A percentile compares a stretch with the other conserved stretches of the same genome.
Evolutionary conservation across 2,113 vertebrate genomes (phyloP).

Genomic region (Seriola quinqueradiata): DNA sequence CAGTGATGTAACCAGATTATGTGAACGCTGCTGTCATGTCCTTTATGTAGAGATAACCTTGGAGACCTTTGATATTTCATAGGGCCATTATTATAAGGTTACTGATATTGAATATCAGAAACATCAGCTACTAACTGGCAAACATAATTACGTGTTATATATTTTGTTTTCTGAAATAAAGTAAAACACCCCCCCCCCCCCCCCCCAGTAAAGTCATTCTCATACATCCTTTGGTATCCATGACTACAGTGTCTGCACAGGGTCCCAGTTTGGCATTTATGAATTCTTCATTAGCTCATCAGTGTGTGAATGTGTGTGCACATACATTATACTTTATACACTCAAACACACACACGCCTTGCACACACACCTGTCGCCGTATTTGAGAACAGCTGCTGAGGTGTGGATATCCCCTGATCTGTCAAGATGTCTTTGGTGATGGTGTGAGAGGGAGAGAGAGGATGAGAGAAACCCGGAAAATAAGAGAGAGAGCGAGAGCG

Average conservation of each 20-base stretch:
- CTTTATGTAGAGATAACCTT: neutral
- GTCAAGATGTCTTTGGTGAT: slow-evolving; percentile 58
- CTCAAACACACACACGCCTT: neutral
- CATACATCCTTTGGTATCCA: slow-evolving; percentile 69
- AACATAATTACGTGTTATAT: no score
- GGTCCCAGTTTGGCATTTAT: slow-evolving; percentile 73
- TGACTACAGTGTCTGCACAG: slow-evolving; percentile 66
- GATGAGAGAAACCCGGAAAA: slow-evolving; percentile 7
- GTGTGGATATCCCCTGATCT: slow-evolving; percentile 65
- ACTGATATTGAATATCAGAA: no score
- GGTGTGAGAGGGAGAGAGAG: slow-evolving; percentile 41
- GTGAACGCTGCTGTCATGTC: neutral
- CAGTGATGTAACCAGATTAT: neutral
- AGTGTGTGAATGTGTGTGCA: slow-evolving; percentile 24
- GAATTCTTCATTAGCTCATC: slow-evolving; percentile 75
- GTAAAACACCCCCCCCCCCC: no score
- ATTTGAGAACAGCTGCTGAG: slow-evolving; percentile 70
- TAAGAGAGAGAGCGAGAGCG: neutral
- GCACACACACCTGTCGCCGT: slow-evolving; percentile 64
- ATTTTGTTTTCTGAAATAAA: no score
- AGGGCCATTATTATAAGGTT: neutral
- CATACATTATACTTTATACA: slow-evolving; percentile 8
- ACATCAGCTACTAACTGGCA: no score
- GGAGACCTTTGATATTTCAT: slow-evolving; percentile 5
- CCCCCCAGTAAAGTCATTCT: slow-evolving; percentile 40